These are phyloP conservation scores for Rhopalosiphum nymphaeae DNA, from an alignment of 2,888 invertebrate species.

Conservation along the genomic window DNA sequence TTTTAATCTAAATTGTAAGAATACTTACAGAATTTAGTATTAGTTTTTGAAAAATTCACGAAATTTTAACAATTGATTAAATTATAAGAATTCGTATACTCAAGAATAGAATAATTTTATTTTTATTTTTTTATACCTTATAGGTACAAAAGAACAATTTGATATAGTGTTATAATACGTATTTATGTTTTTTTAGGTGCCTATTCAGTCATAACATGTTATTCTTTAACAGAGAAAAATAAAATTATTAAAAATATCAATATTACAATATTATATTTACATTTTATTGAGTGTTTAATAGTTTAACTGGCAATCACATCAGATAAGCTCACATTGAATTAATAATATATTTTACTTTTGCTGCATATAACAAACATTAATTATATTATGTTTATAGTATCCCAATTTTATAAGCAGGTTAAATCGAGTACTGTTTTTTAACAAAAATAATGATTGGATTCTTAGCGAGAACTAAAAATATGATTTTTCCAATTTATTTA, in stretches of 20 bases:
- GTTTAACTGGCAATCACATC: background rate
- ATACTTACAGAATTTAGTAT: background rate
- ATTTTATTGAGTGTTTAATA: background rate
- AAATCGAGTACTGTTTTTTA: background rate
- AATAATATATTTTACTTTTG: background rate
- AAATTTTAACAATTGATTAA: background rate
- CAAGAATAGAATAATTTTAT: background rate
- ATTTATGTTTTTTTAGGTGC: background rate
- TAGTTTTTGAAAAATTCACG: background rate
- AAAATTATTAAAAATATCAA: background rate
- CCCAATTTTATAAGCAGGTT: background rate
- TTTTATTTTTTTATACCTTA: background rate
- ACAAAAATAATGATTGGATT: background rate
- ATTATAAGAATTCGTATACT: background rate
- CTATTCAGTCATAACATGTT: background rate
- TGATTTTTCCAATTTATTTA: background rate
- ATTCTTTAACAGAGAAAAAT: background rate
- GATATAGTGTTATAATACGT: background rate
- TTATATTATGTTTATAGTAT: background rate
- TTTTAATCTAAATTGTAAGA: background rate
- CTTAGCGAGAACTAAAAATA: background rate
- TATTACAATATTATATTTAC: background rate
- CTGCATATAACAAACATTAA: background rate
- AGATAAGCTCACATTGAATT: background rate
- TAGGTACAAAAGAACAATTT: background rate